Base-by-base conservation (phyloP, 2,113 vertebrate species). In the Lagenorhynchus albirostris region DNA sequence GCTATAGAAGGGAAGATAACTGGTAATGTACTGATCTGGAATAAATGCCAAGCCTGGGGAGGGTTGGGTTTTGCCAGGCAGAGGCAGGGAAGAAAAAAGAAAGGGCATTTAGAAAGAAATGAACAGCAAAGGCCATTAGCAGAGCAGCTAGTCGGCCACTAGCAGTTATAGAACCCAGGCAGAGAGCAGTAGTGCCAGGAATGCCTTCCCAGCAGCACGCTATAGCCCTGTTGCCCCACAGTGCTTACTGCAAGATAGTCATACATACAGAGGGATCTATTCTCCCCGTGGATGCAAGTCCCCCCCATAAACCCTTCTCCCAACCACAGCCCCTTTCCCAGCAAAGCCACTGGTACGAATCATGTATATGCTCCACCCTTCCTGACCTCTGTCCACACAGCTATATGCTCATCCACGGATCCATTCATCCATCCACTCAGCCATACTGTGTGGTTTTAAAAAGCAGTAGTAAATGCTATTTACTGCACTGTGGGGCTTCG, bases 311-410 rank as follows among this genome's bases (percentile, higher is more conserved):
- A 47, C 3, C 26, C 38, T 36, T 5, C 38, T 55, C 13, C 5
- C 31, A 73, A 6, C 7, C 60, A n/a, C 12, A 85, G 58, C 41
- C 50, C 29, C 10, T 53, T 68, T 68, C 29, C 71, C n/a, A 74
- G 17, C 7, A 25, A 38, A 29, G 17, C 73, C 18, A 25, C 13
- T 29, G 33, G 33, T 63, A 47, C 8, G 33, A 47, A 33, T 60
- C 31, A 0, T 0, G 18, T 12, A 2, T 20, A 53, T 0, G 0
- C 3, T 31, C 3, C 8, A 20, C 2, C 4, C 50, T 89, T 63
- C 18, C 36, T 1, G 3, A 23, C 0, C 1, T 18, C 11, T 67
- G 15, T 25, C 33, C 26, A 2, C 38, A 13, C n/a, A 5, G 1
- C 5, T 8, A 5, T 41, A 29, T 33, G 29, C 50, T 92, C 65